Base-by-base conservation (phyloP, 2,113 vertebrate genomes). In the Deroptyus accipitrinus region DNA sequence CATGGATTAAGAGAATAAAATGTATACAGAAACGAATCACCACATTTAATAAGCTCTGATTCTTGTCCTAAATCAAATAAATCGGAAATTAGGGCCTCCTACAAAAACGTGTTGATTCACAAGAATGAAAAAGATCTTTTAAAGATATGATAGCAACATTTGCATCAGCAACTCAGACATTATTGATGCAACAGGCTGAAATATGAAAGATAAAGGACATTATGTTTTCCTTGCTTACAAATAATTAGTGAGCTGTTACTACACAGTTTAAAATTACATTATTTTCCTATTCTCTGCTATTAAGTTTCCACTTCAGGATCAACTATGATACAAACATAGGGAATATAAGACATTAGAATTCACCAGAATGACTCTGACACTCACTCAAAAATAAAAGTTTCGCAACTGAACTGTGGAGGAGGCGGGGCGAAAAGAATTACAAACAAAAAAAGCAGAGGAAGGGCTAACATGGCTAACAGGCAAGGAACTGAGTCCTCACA, bases 51-150 rank as follows among this genome's bases (percentile, higher is more conserved):
- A 61, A 86, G 7, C 13, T n/a, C 37, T 54, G 12, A 66, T 57
- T 91, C 70, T 59, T 75, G 15, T n/a, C 42, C 28, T 62, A 84
- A 81, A 28, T 54, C 14, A 61, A 91, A 72, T n/a, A 88, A 90
- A 57, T 3, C 6, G 4, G 28, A 75, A 63, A 35, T 70, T 28
- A 46, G 19, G 19, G 11, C 19, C 41, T 83, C 35, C 17, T 46
- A 70, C 44, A 31, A 66, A 80, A 88, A 51, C 9, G 24, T 8
- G 3, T 2, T 68, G 33, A 48, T 18, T 77, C 39, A 72, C 51
- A 78, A 86, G 35, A 88, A 15, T 15, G 6, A 77, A 92, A 80
- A 2, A 79, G 8, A 39, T 48, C 18, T 91, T 62, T 77, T 42
- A 33, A 66, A 88, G 44, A 35, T 18, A 48, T 9, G 19, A 63